Evolutionary conservation across 2,797 vertebrate species (phyloP), one percentile per base, ranked within the genome.

Genomic region (Artibeus lituratus): DNA sequence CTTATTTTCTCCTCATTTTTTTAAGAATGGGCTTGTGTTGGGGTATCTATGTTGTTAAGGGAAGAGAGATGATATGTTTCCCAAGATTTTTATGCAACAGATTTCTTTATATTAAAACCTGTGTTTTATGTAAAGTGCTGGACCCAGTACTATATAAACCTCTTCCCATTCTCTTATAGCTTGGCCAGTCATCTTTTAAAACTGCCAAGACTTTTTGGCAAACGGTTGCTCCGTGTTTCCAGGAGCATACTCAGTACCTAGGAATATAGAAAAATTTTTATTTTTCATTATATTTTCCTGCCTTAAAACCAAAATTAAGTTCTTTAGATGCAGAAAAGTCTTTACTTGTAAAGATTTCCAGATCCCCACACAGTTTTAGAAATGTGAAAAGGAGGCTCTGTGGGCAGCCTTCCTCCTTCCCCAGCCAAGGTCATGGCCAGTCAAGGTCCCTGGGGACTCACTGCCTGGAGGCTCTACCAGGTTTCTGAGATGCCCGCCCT

Each of bases 211-310:
- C 94, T 76, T 94, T 96, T 94, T 98, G 97, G 97, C 98, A 96
- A 97, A 87, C 44, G 85, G 22, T 78, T 76, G 29, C 24, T 93
- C 93, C 83, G 7, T 74, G 80, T 97, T 98, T 98, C 97, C 97
- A 98, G 97, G 97, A 98, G 97, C 96, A 98, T 90, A 97, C 93
- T 96, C 97, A 95, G 91, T 95, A 97, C 96, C 97, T 93, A 94
- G 91, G 97, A 97, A 98, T 96, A 93, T 39, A 92, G 92, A 94
- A 76, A 76, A 91, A 94, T 96, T 96, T 91, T 94, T 97, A 69
- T 96, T 97, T 97, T 96, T 96, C 87, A 95, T 97, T 92, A 80
- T 88, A 82, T 87, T 96, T 42, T 91, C 87, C 83, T 95, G 88
- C 95, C 12, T 62, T 78, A 78, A 94, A 87, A 86, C 37, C 16